These are phyloP conservation scores for Hedychridium roseum DNA, from an alignment of 2,888 invertebrate species.

Conservation along the genomic window DNA sequence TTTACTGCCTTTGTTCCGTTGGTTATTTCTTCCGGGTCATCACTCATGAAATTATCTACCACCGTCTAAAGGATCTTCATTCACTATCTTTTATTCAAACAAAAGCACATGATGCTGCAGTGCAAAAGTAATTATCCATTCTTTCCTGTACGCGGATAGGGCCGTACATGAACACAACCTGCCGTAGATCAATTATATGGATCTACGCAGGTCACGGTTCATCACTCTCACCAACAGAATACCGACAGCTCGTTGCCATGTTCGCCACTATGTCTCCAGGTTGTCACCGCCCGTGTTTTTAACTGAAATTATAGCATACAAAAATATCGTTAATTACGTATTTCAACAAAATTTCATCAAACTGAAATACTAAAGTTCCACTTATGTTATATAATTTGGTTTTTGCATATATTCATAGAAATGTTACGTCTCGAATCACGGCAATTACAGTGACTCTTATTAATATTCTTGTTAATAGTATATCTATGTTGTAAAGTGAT, in stretches of 20 bases:
- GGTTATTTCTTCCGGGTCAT: no score
- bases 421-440: not conserved
- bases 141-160: slow-evolving; percentile 3
- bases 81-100: no score
- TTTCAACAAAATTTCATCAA: not conserved
- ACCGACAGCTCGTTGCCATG: slow-evolving; percentile 80
- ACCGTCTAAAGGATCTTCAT: no score
- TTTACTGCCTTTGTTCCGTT: no score
- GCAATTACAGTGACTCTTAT: not conserved
- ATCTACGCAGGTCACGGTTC: slow-evolving; percentile 49
- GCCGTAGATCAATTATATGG: slow-evolving; percentile 39
- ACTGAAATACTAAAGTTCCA: not conserved
- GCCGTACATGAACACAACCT: slow-evolving; percentile 40
- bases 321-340: not conserved
- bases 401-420: not conserved
- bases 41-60: no score
- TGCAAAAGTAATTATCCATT: no score
- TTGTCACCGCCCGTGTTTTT: slow-evolving; percentile 78
- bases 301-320: slow-evolving; percentile 66
- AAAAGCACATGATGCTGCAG: no score
- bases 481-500: not conserved
- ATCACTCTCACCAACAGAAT: slow-evolving; percentile 78
- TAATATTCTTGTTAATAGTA: not conserved
- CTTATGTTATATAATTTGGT: not conserved
- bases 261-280: slow-evolving; percentile 76